Percentiles rank a stretch among this genome's conserved stretches.
Conservation (phyloP, 2,888 invertebrate genomes). For the Drosophila robusta region DNA sequence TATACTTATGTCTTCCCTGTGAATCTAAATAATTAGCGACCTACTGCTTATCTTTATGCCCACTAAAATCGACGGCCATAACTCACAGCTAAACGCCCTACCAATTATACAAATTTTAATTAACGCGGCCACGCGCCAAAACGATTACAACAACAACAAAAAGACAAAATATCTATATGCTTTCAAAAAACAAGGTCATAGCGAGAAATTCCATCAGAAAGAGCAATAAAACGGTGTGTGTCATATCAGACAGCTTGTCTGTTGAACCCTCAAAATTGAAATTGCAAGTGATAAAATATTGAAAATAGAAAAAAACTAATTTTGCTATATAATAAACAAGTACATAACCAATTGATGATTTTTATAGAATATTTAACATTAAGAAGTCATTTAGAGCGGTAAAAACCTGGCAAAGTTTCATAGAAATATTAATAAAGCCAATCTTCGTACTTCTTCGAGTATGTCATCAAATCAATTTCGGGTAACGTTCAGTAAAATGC, state of each 20-base stretch:
- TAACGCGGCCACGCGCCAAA: constrained; percentile 49
- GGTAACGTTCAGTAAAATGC: constrained; percentile 27
- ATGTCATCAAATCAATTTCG: constrained; percentile 41
- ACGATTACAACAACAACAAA: constrained; percentile 21
- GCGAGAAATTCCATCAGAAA: constrained; percentile 56
- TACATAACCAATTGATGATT: too few species aligned
- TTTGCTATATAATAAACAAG: too few species aligned
- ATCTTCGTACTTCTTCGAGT: neutral
- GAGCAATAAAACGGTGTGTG: constrained; percentile 50
- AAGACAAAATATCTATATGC: constrained; percentile 17
- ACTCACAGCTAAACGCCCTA: neutral
- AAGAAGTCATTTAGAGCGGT: too few species aligned
- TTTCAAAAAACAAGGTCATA: constrained; percentile 44
- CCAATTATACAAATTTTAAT: constrained; percentile 49
- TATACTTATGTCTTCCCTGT: neutral
- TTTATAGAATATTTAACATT: too few species aligned
- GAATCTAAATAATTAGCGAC: neutral
- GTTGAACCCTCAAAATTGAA: constrained; percentile 7
- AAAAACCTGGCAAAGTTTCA: too few species aligned
- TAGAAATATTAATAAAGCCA: too few species aligned
- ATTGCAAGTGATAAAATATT: constrained; percentile 18
- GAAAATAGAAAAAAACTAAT: neutral
- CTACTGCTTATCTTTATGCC: neutral
- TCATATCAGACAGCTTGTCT: constrained; percentile 34
- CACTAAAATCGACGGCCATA: neutral